A percentile compares a stretch with the other conserved stretches of the same genome.
Conservation (phyloP, 2,888 invertebrate species). For the Exephanes ischioxanthus region DNA sequence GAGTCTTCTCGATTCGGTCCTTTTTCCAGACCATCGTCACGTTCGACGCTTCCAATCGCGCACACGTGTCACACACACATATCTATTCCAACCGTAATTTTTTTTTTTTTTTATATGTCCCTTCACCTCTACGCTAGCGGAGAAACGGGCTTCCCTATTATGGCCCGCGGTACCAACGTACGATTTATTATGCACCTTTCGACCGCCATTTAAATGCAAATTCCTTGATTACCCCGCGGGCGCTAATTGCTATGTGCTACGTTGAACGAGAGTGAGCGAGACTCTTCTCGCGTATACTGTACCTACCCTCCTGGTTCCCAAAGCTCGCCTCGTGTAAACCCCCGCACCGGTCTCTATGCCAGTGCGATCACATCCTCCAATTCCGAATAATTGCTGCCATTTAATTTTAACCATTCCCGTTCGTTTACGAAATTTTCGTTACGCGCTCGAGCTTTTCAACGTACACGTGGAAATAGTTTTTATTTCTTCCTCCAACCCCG, state of each 20-base stretch:
- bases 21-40: conserved; percentile 1
- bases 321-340: conserved; percentile 27
- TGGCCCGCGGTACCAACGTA: conserved; percentile 59
- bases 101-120: neutral
- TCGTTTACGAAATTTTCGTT: conserved; percentile 43
- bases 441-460: conserved; percentile 12
- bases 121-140: conserved; percentile 12
- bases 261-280: conserved; percentile 60
- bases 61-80: neutral
- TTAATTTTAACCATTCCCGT: conserved; percentile 58
- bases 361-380: conserved; percentile 53
- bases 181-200: conserved; percentile 82
- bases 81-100: conserved; percentile 11
- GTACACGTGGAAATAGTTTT: neutral
- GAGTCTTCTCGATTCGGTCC: neutral
- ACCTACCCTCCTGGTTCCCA: conserved; percentile 13
- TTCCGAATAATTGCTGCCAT: conserved; percentile 62
- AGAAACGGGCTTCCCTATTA: conserved; percentile 62
- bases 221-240: conserved; percentile 80
- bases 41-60: conserved; percentile 13
- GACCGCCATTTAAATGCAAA: conserved; percentile 83
- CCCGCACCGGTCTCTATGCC: neutral
- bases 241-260: conserved; percentile 81
- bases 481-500: neutral
- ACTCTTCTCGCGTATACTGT: conserved; percentile 27